A percentile compares a stretch with the other conserved stretches of the same genome.
Evolutionary conservation across 1,140 invertebrate genomes (phyloP).

Genomic region (Chelonus insularis): DNA sequence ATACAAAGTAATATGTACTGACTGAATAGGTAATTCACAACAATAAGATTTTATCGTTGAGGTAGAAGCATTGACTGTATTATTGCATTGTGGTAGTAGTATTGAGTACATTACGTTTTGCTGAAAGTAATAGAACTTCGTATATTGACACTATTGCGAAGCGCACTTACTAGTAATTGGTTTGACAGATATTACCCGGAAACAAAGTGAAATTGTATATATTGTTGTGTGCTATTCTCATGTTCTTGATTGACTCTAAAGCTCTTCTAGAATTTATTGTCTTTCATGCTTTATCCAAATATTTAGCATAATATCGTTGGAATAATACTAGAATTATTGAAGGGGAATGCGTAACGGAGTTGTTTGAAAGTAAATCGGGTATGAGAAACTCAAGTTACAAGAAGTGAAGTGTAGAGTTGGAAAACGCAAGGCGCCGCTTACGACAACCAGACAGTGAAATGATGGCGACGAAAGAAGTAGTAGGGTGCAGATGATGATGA

Average conservation of each 20-base stretch:
- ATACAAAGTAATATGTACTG: neutral
- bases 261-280: no score
- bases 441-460: constrained; percentile 1
- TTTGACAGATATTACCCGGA: constrained; percentile 19
- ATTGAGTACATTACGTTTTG: constrained; percentile 13
- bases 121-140: constrained; percentile 9
- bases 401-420: no score
- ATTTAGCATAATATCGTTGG: no score
- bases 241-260: no score
- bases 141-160: neutral
- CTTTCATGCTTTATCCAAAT: no score
- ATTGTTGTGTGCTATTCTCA: neutral
- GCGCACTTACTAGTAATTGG: constrained; percentile 21
- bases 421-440: neutral
- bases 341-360: neutral
- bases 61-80: constrained; percentile 9
- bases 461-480: neutral
- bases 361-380: constrained; percentile 6
- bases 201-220: constrained; percentile 5
- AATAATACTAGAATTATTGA: no score
- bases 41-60: constrained; percentile 1
- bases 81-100: constrained; percentile 1
- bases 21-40: neutral
- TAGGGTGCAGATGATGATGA: neutral
- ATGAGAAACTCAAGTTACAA: neutral